phyloP scores from a whole-genome alignment of 1,140 invertebrate genomes.

The Phymorhynchus buccinoides region DNA sequence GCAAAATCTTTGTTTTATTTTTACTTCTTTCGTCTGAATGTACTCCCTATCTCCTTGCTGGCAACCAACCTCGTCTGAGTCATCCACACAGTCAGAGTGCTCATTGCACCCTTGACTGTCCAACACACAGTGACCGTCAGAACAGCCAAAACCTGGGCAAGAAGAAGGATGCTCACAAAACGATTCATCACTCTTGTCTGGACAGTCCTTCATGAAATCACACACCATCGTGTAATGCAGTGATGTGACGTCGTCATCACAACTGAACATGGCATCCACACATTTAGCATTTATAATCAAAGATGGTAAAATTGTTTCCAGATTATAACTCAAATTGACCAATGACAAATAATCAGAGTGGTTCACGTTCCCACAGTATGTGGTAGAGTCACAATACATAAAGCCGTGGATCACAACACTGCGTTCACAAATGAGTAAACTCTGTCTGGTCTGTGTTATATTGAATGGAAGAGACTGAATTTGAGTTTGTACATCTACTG shows the following conservation, averaged over 20 bases:
- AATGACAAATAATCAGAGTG: not conserved
- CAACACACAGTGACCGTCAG: not conserved
- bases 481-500: no score
- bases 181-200: not conserved
- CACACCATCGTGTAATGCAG: not conserved
- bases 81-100: not conserved
- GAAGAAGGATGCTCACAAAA: not conserved
- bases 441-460: no score
- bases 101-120: not conserved
- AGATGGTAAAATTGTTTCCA: no score
- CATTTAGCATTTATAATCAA: no score
- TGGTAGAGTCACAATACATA: constrained; percentile 72
- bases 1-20: not conserved
- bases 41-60: not conserved
- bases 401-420: constrained; percentile 70
- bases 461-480: no score
- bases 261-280: not conserved
- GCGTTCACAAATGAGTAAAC: no score
- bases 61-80: not conserved
- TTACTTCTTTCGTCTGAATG: not conserved
- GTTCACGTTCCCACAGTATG: constrained; percentile 73
- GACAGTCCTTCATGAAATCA: not conserved
- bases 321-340: no score
- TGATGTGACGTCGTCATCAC: not conserved
- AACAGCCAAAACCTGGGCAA: not conserved